Evolutionary conservation across 2,888 invertebrate species (phyloP).

Genomic region (Ligdia adustata): DNA sequence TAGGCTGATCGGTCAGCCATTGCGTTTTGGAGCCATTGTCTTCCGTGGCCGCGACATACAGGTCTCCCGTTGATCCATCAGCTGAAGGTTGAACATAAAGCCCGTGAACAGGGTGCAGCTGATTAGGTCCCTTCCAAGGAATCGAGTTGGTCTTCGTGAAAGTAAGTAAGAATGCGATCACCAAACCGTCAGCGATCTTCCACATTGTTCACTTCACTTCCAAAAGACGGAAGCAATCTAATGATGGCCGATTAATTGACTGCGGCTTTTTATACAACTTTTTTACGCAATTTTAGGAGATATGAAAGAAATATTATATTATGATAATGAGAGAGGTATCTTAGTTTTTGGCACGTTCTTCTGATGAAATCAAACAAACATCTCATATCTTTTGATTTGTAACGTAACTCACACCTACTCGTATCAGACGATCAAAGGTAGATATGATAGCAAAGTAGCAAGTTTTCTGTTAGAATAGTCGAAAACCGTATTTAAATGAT

Average conservation of each 20-base stretch:
- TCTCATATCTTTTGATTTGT: constrained; percentile 11
- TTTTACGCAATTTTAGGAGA: constrained; percentile 15
- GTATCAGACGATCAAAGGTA: constrained; percentile 2
- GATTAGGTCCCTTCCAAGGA: constrained; percentile 50
- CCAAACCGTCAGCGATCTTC: constrained; percentile 23
- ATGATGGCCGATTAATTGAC: constrained; percentile 16
- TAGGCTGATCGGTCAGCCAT: constrained; percentile 71
- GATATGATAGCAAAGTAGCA: constrained; percentile 1
- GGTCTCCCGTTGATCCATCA: constrained; percentile 72
- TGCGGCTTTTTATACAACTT: constrained; percentile 39
- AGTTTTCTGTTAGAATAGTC: no score
- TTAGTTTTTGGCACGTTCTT: constrained; percentile 29
- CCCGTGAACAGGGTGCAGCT: constrained; percentile 71
- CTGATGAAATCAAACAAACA: constrained; percentile 13
- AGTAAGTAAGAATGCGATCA: constrained; percentile 21
- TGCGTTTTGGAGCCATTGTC: constrained; percentile 66
- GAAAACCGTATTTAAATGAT: no score
- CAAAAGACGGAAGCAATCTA: constrained; percentile 21
- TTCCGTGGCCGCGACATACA: constrained; percentile 76
- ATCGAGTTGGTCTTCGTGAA: constrained; percentile 45
- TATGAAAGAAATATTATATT: constrained; percentile 2
- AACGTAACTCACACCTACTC: no score
- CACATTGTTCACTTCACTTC: no score
- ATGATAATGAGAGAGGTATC: constrained; percentile 13
- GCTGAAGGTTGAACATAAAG: constrained; percentile 70